A percentile compares a stretch with the other conserved stretches of the same genome.
phyloP scores from a whole-genome alignment of 2,888 invertebrate genomes.

The Salticus scenicus region DNA sequence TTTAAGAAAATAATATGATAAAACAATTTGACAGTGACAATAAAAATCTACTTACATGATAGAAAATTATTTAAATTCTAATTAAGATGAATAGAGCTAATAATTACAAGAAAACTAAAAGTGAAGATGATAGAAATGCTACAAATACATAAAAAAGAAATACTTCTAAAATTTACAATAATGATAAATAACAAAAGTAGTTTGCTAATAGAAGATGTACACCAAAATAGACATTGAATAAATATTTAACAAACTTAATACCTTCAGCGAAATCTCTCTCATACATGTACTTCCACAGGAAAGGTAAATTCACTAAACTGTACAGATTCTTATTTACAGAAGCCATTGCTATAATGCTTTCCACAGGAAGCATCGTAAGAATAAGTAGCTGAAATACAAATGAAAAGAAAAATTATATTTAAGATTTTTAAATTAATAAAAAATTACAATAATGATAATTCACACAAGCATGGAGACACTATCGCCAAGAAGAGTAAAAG shows the following conservation, averaged over 20 bases:
- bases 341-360: slow-evolving; percentile 35
- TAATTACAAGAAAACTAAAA: too few species aligned
- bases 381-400: slow-evolving; percentile 21
- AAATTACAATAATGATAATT: neutral
- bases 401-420: neutral
- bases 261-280: slow-evolving; percentile 33
- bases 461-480: too few species aligned
- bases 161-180: too few species aligned
- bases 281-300: slow-evolving; percentile 38
- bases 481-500: too few species aligned
- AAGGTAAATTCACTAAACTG: slow-evolving; percentile 8
- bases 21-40: too few species aligned
- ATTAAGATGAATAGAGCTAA: too few species aligned
- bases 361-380: slow-evolving; percentile 26
- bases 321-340: slow-evolving; percentile 44
- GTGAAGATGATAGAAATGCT: too few species aligned
- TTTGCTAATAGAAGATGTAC: neutral
- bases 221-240: neutral
- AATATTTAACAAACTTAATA: too few species aligned
- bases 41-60: too few species aligned
- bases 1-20: too few species aligned
- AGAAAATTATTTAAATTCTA: too few species aligned
- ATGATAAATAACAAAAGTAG: neutral
- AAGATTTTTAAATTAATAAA: neutral
- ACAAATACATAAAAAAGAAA: too few species aligned